Conservation (phyloP, 2,888 invertebrate species). For the Ormyrus labotus region DNA sequence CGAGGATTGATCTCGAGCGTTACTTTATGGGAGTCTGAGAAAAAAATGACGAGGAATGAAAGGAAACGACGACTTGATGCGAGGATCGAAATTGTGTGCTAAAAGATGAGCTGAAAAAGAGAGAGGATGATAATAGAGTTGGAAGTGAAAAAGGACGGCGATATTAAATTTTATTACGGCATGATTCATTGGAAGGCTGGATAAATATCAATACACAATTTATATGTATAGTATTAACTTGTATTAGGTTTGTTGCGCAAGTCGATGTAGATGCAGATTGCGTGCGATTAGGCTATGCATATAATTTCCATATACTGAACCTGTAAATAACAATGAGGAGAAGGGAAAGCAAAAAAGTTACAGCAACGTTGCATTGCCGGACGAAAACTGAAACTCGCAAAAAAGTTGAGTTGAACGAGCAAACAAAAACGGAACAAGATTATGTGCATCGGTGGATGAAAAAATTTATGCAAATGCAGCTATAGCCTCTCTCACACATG, state of each 20-base stretch:
- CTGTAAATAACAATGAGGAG: conserved; percentile 8
- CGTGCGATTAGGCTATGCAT: conserved; percentile 23
- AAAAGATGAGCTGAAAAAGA: no score
- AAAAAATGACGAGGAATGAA: no score
- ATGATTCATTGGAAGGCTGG: not conserved
- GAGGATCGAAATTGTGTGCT: no score
- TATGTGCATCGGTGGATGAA: not conserved
- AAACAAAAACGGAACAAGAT: conserved; percentile 17
- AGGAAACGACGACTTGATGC: no score
- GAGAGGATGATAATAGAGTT: no score
- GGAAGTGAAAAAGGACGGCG: not conserved
- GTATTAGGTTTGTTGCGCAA: conserved; percentile 31
- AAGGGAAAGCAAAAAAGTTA: not conserved
- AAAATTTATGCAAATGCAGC: not conserved
- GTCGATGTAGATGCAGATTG: conserved; percentile 16
- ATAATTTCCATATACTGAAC: conserved; percentile 28
- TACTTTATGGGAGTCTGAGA: not conserved
- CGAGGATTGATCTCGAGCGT: conserved; percentile 2
- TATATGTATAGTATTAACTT: not conserved
- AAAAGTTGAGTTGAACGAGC: not conserved
- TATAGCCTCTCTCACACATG: no score
- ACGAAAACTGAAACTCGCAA: not conserved
- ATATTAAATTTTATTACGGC: not conserved
- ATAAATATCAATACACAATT: conserved; percentile 28
- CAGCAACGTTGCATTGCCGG: no score